These are phyloP conservation scores for Crotalus tigris DNA, from an alignment of 2,113 vertebrate genomes.

Conservation along the genomic window DNA sequence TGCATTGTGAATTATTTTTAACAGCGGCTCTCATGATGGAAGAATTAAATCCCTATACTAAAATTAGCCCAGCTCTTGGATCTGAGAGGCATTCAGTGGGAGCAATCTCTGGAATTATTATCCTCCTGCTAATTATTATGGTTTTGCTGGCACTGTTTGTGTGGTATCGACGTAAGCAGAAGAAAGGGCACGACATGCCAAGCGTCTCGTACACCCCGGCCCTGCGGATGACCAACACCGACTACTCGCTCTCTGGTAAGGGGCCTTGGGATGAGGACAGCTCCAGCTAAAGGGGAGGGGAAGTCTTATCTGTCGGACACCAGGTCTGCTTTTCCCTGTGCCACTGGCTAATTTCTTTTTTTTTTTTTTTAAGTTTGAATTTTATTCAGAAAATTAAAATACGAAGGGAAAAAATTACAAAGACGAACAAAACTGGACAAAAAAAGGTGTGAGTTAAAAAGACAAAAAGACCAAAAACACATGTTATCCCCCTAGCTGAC, in stretches of 20 bases:
- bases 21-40: conserved; percentile 98
- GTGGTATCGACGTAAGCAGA: conserved; percentile 91
- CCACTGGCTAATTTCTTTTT: conserved; percentile 22
- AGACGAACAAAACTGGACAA: not conserved
- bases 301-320: conserved; percentile 21
- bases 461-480: not conserved
- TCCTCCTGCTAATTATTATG: conserved; percentile 93
- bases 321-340: not conserved
- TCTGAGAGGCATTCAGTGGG: conserved; percentile 96
- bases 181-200: conserved; percentile 93
- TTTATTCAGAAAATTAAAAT: not conserved
- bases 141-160: conserved; percentile 92
- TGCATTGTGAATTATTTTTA: conserved; percentile 65
- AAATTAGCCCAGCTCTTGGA: conserved; percentile 93
- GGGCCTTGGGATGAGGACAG: conserved; percentile 51
- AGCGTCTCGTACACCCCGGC: conserved; percentile 94
- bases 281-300: not conserved
- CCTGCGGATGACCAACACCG: conserved; percentile 89
- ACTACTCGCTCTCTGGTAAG: conserved; percentile 96
- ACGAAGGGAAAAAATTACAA: not conserved
- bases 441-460: not conserved
- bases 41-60: conserved; percentile 98
- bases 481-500: not conserved
- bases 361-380: accelerated
- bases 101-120: conserved; percentile 92